Conservation (phyloP, 92 coral and sea anemone species). For the Bergia puertoricense region DNA sequence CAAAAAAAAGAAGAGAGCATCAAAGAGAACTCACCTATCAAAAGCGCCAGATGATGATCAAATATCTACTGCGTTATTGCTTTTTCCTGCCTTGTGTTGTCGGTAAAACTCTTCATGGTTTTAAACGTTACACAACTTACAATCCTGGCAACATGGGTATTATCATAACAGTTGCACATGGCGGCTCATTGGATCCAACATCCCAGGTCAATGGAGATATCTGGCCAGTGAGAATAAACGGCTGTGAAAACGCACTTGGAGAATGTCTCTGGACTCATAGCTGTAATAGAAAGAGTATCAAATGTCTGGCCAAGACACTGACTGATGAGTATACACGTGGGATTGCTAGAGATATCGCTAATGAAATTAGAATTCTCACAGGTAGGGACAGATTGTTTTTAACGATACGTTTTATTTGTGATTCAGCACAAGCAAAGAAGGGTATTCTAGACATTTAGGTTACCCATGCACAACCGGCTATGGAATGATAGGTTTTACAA, state of each 20-base stretch:
- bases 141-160: constrained; percentile 30
- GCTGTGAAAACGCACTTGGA: constrained; percentile 25
- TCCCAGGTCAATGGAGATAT: constrained; percentile 30
- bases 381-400: constrained; percentile 6
- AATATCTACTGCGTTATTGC: neutral
- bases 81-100: constrained; percentile 11
- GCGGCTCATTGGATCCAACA: constrained; percentile 9
- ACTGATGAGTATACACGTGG: neutral
- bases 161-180: constrained; percentile 36
- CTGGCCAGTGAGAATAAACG: constrained; percentile 45
- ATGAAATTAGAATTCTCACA: constrained; percentile 19
- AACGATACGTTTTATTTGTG: too few relatives aligned
- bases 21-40: neutral
- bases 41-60: neutral
- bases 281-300: neutral
- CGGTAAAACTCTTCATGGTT: constrained; percentile 33
- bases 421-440: neutral
- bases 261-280: constrained; percentile 37
- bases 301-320: constrained; percentile 2
- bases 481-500: too few relatives aligned
- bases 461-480: too few relatives aligned
- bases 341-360: constrained; percentile 46
- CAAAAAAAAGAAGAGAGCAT: too few relatives aligned
- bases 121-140: constrained; percentile 39
- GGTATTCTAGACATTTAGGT: neutral